Evolutionary conservation across 2,797 vertebrate genomes (phyloP), one percentile per base, ranked within the genome.

Genomic region (Hippoglossus hippoglossus): DNA sequence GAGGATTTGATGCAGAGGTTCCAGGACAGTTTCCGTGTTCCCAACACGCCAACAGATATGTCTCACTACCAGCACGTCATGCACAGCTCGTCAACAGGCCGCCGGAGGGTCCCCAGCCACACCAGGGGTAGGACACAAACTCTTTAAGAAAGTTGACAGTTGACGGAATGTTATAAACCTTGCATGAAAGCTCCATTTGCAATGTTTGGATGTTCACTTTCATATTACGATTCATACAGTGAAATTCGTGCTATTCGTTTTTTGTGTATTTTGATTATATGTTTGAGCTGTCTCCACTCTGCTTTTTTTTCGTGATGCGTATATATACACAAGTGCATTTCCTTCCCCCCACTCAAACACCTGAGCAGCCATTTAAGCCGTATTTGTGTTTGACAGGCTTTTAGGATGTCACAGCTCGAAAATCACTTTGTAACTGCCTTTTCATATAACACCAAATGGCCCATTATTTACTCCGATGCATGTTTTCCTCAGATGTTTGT

Each of bases 1-100:
- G 97, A 98, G 80, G 96, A 96, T 87, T 93, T 99, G 93, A 97
- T 99, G 97, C 96, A 97, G 95, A 96, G 97, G 87, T 98, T 99
- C 94, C 97, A 98, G 93, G 97, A 98, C 89, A 97, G 97, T 80
- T 99, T 98, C 88, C 96, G 96, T 31, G 95, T 96, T 50, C 89
- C 91, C 83, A 98, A 96, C 93, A 95, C 96, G 0, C 94, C 95
- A 26, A 95, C 96, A n/a, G 96, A 99, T 93, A 96, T 99, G 19
- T 94, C 95, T 75, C 97, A 96, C 91, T 95, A 98, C 76, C 97
- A 98, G 84, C 95, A 97, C 0, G 94, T 95, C 3, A 93, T 95
- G 0, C 95, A 96, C 94, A 94, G 94, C 89, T 85, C 95, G 0
- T 96, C 96, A 0, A 94, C 95, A 24, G 95, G 97, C 79, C 94